Evolutionary conservation across 2,888 invertebrate species (phyloP), one percentile per base, ranked within the genome.

Genomic region (Brachylomia viminalis): DNA sequence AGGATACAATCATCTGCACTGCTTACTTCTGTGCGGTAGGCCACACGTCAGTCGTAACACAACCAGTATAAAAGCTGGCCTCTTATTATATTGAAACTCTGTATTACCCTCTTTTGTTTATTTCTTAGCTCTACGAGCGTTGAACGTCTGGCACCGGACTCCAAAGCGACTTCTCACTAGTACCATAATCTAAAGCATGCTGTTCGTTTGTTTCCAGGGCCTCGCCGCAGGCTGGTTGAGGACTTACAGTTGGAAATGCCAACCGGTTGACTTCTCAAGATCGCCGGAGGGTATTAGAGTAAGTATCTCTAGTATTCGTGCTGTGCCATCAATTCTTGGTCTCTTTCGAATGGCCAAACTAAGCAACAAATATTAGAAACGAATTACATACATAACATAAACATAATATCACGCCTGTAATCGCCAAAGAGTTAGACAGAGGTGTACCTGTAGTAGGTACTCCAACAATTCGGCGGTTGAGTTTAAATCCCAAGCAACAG

Each of bases 221-320:
- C 96, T 98, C 70, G 97, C 97, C 84, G 97, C 97, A 0, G 98
- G 98, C 17, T 98, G 99, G 98, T 96, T 98, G 83, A 97, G 97
- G 80, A 97, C 97, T 80, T 99, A 99, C 96, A 99, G 98, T 94
- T 98, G 98, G 97, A 98, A 97, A 90, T 99, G 99, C 93, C 98
- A 99, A 94, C 98, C 99, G 6, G 99, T 99, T 0, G 99, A 99
- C 94, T 98, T 97, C 90, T 98, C 99, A 1, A 95, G 96, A 62
- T 94, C 97, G 5, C 98, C 98, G 2, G 97, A 98, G 91, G 99
- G 98, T 23, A 94, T 98, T 83, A 97, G 98, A 94, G 99, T 99
- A 97, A 97, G 97, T 93, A 79, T 79, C 42, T 42, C 17, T 27
- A 38, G 13, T 64, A 71, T 65, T 68, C 3, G n/a, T 56, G 56